These are phyloP conservation scores for Miopithecus talapoin DNA, from an alignment of 2,797 vertebrate species.

Conservation along the genomic window DNA sequence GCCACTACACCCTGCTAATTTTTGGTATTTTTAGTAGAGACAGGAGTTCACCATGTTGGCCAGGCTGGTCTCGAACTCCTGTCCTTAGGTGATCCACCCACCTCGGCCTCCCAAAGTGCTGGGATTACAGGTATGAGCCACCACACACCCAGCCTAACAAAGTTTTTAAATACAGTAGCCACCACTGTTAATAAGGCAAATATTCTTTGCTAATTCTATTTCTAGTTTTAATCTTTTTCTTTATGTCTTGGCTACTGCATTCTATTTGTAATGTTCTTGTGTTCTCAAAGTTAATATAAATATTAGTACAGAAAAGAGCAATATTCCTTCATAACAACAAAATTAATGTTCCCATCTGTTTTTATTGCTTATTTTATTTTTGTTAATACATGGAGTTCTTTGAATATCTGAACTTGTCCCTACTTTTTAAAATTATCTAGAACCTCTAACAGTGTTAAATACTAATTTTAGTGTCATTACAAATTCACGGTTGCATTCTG, in stretches of 20 bases:
- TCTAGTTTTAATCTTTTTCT: background rate
- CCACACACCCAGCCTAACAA: no score
- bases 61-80: no score
- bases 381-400: background rate
- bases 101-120: no score
- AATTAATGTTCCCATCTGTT: background rate
- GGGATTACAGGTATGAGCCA: no score
- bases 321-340: background rate
- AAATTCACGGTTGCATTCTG: background rate
- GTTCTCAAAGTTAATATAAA: background rate
- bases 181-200: background rate
- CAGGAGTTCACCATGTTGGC: no score
- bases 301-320: background rate
- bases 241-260: background rate
- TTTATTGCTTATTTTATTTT: background rate
- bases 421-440: background rate
- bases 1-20: no score
- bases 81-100: no score
- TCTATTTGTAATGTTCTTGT: background rate
- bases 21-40: no score
- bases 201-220: background rate
- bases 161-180: background rate
- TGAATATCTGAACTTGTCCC: background rate
- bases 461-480: background rate
- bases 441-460: background rate